Percentiles rank a stretch among this genome's conserved stretches.
phyloP scores from a whole-genome alignment of 2,797 vertebrate species.

The Cryptoblepharus egeriae region DNA sequence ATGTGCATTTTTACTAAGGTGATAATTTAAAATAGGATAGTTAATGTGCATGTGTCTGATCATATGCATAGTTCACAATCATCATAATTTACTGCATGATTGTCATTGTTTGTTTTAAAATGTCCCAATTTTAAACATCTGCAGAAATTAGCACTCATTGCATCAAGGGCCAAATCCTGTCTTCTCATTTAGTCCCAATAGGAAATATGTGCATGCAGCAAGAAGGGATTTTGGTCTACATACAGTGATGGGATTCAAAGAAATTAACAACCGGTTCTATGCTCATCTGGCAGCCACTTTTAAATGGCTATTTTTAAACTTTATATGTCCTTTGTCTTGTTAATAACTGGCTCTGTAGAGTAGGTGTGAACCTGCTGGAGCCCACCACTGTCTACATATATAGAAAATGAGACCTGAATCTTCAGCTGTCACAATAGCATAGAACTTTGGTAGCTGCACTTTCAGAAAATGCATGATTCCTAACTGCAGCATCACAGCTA shows the following conservation, averaged over 20 bases:
- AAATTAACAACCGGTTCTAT: too few relatives aligned
- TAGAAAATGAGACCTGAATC: background rate
- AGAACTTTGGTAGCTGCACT: background rate
- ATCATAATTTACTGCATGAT: constrained; percentile 60
- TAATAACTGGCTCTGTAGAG: too few relatives aligned
- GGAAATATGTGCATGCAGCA: constrained; percentile 47
- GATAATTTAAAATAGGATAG: constrained; percentile 24
- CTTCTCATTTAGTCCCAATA: constrained; percentile 55
- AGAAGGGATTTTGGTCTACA: constrained; percentile 46
- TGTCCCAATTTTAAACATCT: constrained; percentile 41
- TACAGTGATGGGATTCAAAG: too few relatives aligned
- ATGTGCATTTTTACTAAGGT: constrained; percentile 28
- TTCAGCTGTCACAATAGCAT: accelerated
- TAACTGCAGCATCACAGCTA: constrained; percentile 47
- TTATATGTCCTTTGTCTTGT: too few relatives aligned
- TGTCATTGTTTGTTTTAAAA: constrained; percentile 53
- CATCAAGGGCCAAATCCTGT: constrained; percentile 55
- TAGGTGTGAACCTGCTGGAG: too few relatives aligned
- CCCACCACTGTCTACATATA: constrained; percentile 12
- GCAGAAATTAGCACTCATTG: constrained; percentile 50
- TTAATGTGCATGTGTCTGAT: constrained; percentile 59
- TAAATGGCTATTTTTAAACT: too few relatives aligned
- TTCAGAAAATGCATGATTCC: constrained; percentile 50
- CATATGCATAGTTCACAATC: constrained; percentile 53
- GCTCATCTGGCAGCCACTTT: too few relatives aligned